phyloP scores from a whole-genome alignment of 2,888 invertebrate species.

The Lysandra coridon region DNA sequence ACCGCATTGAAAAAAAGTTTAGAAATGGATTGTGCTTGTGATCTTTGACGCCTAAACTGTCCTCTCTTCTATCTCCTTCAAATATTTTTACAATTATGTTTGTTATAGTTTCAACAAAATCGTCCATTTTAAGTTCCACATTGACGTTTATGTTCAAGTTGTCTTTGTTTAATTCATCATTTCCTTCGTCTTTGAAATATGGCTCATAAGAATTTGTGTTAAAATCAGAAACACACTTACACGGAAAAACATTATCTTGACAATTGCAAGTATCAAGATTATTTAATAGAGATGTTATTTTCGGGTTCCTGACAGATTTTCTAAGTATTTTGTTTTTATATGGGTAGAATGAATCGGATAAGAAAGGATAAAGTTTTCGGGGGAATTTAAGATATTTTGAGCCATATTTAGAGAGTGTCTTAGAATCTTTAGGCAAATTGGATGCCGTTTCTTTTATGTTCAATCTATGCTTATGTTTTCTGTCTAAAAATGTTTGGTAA shows the following conservation, averaged over 20 bases:
- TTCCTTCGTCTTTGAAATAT: conserved; percentile 37
- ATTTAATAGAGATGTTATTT: conserved; percentile 48
- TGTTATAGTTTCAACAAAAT: conserved; percentile 48
- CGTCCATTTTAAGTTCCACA: conserved; percentile 66
- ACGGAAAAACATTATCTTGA: conserved; percentile 54
- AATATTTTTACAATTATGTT: conserved; percentile 44
- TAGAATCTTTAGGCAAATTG: conserved; percentile 40
- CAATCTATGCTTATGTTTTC: conserved; percentile 63
- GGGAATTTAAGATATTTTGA: conserved; percentile 34
- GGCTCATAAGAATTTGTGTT: conserved; percentile 16
- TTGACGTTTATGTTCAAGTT: conserved; percentile 64
- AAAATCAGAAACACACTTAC: conserved; percentile 52
- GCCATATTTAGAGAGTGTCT: conserved; percentile 39
- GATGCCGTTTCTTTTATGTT: conserved; percentile 49
- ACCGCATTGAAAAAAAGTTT: conserved; percentile 47
- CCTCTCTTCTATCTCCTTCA: conserved; percentile 46
- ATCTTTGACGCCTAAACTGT: conserved; percentile 50
- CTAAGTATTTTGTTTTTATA: conserved; percentile 5
- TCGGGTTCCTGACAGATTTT: neutral
- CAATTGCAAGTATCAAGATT: conserved; percentile 57
- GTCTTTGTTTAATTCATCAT: conserved; percentile 48
- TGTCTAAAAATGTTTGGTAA: conserved; percentile 69
- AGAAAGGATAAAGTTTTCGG: conserved; percentile 42
- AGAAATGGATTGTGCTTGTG: conserved; percentile 56
- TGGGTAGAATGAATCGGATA: conserved; percentile 59